Conservation (phyloP, 2,797 vertebrate genomes). For the Rachycentron canadum region DNA sequence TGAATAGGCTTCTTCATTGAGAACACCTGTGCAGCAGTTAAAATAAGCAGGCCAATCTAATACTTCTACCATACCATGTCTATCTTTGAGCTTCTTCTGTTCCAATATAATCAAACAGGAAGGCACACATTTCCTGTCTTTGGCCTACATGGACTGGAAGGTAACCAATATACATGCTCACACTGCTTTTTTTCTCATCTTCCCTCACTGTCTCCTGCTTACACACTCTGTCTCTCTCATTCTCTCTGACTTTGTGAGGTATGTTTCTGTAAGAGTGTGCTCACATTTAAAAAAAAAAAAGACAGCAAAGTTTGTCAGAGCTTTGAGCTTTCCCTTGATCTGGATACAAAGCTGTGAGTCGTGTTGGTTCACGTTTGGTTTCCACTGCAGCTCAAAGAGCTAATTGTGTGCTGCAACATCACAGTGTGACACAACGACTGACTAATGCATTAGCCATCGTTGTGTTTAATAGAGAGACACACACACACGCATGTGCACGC, state of each 20-base stretch:
- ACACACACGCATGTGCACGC: background rate
- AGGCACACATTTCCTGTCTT: conserved; percentile 67
- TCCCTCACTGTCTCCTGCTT: conserved; percentile 33
- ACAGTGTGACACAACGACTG: conserved; percentile 70
- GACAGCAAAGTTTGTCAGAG: conserved; percentile 56
- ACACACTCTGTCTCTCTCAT: conserved; percentile 32
- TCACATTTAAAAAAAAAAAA: conserved; percentile 43
- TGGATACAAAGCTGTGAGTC: conserved; percentile 66
- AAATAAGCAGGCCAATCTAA: conserved; percentile 74
- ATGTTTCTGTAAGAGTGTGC: conserved; percentile 32
- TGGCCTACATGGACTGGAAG: conserved; percentile 53
- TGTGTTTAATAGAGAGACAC: conserved; percentile 62
- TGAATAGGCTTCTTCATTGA: conserved; percentile 69
- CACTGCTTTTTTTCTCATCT: conserved; percentile 20
- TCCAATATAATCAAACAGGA: conserved; percentile 79
- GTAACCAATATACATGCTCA: conserved; percentile 40
- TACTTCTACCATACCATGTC: conserved; percentile 57
- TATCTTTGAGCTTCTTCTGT: conserved; percentile 65
- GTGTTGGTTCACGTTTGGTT: conserved; percentile 76
- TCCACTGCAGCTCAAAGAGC: conserved; percentile 65
- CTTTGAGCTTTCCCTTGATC: conserved; percentile 75
- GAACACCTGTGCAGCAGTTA: conserved; percentile 80
- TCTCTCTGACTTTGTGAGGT: conserved; percentile 43
- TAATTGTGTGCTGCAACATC: conserved; percentile 73
- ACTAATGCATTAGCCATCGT: conserved; percentile 75